Evolutionary conservation across 2,113 vertebrate species (phyloP).

Genomic region (Myrmophylax atrothorax): DNA sequence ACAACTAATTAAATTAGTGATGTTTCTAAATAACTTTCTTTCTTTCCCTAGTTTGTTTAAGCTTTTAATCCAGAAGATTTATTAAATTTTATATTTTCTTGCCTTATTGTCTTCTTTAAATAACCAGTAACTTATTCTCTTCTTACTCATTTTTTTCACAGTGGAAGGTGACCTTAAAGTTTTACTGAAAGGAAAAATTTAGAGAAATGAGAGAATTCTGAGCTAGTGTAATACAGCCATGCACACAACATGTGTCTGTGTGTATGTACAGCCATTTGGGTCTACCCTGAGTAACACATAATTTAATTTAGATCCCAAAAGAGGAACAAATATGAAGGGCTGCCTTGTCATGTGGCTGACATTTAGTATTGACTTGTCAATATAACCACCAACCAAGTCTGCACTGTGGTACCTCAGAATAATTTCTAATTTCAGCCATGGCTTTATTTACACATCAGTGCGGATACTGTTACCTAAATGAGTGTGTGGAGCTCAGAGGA

Average conservation of each 20-base stretch:
- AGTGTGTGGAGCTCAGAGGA: neutral
- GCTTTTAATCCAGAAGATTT: neutral
- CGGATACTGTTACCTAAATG: neutral
- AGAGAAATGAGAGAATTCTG: neutral
- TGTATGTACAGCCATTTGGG: neutral
- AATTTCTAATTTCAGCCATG: neutral
- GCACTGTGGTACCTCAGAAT: neutral
- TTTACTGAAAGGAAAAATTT: neutral
- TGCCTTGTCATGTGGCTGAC: neutral
- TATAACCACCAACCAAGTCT: neutral
- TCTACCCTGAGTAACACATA: neutral
- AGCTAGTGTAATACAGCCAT: neutral
- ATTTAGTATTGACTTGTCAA: neutral
- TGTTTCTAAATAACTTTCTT: neutral
- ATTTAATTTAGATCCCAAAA: neutral
- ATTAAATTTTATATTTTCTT: neutral
- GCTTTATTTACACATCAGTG: neutral
- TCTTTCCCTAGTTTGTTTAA: neutral
- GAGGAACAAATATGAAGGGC: neutral
- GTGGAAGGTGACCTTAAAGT: neutral
- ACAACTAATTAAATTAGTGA: neutral
- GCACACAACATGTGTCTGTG: neutral
- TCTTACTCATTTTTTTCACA: neutral
- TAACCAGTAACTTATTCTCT: neutral
- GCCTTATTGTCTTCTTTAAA: neutral